Conservation (phyloP, 2,888 invertebrate species). For the Leuctra nigra region DNA sequence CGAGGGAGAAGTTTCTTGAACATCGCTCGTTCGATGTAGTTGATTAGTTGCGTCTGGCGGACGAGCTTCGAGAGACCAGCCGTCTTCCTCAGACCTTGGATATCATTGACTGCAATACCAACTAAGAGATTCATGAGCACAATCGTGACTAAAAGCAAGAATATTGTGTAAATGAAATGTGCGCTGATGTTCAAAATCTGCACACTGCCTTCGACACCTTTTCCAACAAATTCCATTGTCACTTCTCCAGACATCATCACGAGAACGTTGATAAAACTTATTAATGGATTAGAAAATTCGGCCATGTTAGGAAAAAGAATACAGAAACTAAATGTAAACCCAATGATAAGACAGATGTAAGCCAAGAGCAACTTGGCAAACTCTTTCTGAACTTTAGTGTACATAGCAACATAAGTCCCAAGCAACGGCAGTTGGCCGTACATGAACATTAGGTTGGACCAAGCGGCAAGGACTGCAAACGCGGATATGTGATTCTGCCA, state of each 20-base stretch:
- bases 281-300: conserved; percentile 76
- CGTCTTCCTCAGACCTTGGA: conserved; percentile 77
- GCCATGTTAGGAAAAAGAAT: conserved; percentile 79
- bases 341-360: conserved; percentile 76
- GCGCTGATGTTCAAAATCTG: conserved; percentile 61
- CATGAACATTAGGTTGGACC: conserved; percentile 85
- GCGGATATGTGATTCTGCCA: conserved; percentile 87
- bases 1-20: conserved; percentile 74
- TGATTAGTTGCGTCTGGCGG: conserved; percentile 78
- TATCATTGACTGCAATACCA: conserved; percentile 83
- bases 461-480: conserved; percentile 76
- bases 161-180: conserved; percentile 73
- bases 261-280: conserved; percentile 75
- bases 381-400: conserved; percentile 79
- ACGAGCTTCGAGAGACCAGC: conserved; percentile 78
- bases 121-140: conserved; percentile 80
- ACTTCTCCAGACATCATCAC: conserved; percentile 89
- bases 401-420: conserved; percentile 88
- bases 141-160: conserved; percentile 75
- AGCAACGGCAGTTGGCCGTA: conserved; percentile 82
- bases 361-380: conserved; percentile 81
- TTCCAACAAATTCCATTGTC: conserved; percentile 66
- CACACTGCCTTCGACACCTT: conserved; percentile 69
- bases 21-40: conserved; percentile 74
- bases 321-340: conserved; percentile 82